Conservation (phyloP, 2,888 invertebrate genomes). For the Cetonia aurata region DNA sequence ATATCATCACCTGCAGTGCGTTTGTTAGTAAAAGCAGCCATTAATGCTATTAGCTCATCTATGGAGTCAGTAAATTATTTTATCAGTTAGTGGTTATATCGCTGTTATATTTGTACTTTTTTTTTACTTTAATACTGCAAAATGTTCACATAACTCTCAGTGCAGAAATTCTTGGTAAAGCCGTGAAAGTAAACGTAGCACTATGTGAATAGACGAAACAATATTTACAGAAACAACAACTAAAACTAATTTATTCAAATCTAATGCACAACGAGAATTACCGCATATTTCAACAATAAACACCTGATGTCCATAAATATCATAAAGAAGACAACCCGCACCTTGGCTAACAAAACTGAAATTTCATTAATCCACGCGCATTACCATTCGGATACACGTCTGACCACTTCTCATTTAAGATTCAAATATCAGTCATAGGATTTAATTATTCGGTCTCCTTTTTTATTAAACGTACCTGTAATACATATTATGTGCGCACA, state of each 20-base stretch:
- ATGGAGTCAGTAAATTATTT: too few species aligned
- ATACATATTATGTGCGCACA: constrained; percentile 19
- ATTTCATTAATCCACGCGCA: constrained; percentile 28
- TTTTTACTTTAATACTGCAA: too few species aligned
- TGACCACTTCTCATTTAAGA: constrained; percentile 28
- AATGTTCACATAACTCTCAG: too few species aligned
- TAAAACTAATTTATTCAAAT: constrained; percentile 34
- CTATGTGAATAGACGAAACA: constrained; percentile 3
- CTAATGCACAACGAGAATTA: constrained; percentile 26
- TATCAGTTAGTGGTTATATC: too few species aligned
- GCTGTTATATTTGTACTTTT: too few species aligned
- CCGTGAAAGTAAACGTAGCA: background rate
- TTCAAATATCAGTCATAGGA: constrained; percentile 33
- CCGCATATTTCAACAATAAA: constrained; percentile 29
- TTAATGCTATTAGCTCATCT: too few species aligned
- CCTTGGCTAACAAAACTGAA: constrained; percentile 29
- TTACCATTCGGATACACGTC: constrained; percentile 11
- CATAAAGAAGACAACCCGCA: constrained; percentile 30
- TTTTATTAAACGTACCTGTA: constrained; percentile 22
- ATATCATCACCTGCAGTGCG: too few species aligned
- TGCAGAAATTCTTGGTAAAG: too few species aligned
- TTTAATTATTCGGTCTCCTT: constrained; percentile 35
- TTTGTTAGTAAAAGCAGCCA: too few species aligned
- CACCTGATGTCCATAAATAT: constrained; percentile 37
- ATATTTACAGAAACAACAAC: too few species aligned